Evolutionary conservation across 1,140 invertebrate genomes (phyloP).

Genomic region (Pemphigus obesinymphae): DNA sequence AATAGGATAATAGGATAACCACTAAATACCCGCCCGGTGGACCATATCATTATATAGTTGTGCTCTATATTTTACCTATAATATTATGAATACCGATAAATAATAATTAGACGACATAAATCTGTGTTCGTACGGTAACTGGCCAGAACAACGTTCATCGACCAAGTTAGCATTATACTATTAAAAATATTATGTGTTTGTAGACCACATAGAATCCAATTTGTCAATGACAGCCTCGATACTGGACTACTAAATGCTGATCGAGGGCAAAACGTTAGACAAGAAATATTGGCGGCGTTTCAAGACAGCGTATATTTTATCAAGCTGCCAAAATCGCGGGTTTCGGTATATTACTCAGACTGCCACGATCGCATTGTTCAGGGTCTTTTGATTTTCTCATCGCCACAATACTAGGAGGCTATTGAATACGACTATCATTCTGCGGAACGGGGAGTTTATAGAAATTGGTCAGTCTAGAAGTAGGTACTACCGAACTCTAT

Average conservation of each 20-base stretch:
- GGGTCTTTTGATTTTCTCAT: not conserved
- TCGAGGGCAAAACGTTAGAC: not conserved
- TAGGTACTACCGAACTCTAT: not conserved
- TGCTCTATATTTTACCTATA: too few species aligned
- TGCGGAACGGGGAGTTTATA: too few species aligned
- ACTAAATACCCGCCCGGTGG: too few species aligned
- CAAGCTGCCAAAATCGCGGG: not conserved
- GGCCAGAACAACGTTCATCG: too few species aligned
- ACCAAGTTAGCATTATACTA: too few species aligned
- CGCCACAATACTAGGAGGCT: not conserved
- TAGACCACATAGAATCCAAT: not conserved
- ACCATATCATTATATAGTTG: too few species aligned
- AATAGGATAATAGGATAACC: too few species aligned
- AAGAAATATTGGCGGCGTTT: slow-evolving; percentile 8
- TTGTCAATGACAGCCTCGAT: not conserved
- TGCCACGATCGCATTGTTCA: not conserved
- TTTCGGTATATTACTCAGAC: slow-evolving; percentile 5
- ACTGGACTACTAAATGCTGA: slow-evolving; percentile 7
- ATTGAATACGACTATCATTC: not conserved
- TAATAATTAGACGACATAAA: not conserved
- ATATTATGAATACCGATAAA: too few species aligned
- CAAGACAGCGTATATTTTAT: slow-evolving; percentile 15
- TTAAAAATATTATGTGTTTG: too few species aligned
- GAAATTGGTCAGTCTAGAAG: not conserved
- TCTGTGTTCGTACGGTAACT: not conserved